Evolutionary conservation across 2,797 vertebrate genomes (phyloP).

Genomic region (Spinus pinus): DNA sequence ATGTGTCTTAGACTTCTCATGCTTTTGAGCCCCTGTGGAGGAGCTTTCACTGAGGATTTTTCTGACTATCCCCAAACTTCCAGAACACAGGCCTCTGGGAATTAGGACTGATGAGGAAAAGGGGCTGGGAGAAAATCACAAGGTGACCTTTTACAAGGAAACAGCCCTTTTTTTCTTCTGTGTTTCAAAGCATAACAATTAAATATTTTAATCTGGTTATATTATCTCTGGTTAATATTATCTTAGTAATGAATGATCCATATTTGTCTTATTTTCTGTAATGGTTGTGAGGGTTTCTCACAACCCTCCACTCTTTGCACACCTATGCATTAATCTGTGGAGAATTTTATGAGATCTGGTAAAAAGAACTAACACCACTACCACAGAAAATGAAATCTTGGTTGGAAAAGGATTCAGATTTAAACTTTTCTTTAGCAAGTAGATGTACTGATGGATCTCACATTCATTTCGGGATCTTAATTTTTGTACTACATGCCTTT

Average conservation of each 20-base stretch:
- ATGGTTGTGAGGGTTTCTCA: not conserved
- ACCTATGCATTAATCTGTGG: accelerated
- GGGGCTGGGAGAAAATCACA: not conserved
- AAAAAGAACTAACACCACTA: not conserved
- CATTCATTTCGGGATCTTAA: not conserved
- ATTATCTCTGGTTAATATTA: not conserved
- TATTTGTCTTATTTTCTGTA: not conserved
- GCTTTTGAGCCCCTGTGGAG: not conserved
- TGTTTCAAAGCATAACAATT: not conserved
- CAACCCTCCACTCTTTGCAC: not conserved
- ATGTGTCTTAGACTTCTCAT: not conserved
- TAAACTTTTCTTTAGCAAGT: not conserved
- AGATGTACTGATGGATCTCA: not conserved
- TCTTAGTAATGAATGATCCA: not conserved
- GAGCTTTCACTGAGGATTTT: not conserved
- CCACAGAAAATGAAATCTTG: not conserved
- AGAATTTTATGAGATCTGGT: not conserved
- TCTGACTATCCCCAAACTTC: not conserved
- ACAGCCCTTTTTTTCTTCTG: too few relatives aligned
- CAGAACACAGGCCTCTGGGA: not conserved
- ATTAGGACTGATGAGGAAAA: not conserved
- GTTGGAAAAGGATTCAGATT: not conserved
- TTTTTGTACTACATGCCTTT: not conserved
- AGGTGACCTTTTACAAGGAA: not conserved
- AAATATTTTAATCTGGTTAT: not conserved